Conservation (phyloP, 2,888 invertebrate genomes). For the Parasteatoda lunata region DNA sequence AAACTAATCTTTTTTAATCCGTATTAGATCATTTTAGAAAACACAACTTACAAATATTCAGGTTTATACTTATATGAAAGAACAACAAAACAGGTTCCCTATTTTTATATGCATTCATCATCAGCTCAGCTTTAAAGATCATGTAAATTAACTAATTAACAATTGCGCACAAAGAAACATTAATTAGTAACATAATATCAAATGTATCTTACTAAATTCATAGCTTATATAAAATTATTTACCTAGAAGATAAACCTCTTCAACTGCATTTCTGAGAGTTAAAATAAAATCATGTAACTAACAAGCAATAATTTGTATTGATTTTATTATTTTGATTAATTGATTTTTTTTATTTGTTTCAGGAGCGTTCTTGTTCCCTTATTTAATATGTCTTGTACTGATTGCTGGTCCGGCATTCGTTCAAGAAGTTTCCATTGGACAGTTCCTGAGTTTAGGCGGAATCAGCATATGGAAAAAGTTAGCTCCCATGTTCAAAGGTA, state of each 20-base stretch:
- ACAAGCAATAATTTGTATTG: not conserved
- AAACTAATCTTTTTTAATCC: too few relatives aligned
- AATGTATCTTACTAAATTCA: too few relatives aligned
- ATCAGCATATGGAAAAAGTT: constrained; percentile 90
- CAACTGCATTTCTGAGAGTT: not conserved
- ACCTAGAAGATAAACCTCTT: not conserved
- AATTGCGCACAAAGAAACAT: too few relatives aligned
- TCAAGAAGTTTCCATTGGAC: constrained; percentile 95
- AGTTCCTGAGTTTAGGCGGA: constrained; percentile 93
- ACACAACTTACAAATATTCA: too few relatives aligned
- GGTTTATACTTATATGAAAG: too few relatives aligned
- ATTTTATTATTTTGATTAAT: not conserved
- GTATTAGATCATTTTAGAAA: too few relatives aligned
- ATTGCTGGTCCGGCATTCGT: constrained; percentile 95
- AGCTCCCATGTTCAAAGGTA: constrained; percentile 91
- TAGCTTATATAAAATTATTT: not conserved
- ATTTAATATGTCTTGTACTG: constrained; percentile 91
- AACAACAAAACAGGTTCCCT: too few relatives aligned
- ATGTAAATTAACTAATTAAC: too few relatives aligned
- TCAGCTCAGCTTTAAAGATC: too few relatives aligned
- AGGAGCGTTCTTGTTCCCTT: constrained; percentile 95
- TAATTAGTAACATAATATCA: too few relatives aligned
- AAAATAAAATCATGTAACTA: not conserved
- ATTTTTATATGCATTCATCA: too few relatives aligned
- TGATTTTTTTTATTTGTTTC: constrained; percentile 71